These are phyloP conservation scores for Tineola bisselliella DNA, from an alignment of 2,888 invertebrate genomes.

Conservation along the genomic window DNA sequence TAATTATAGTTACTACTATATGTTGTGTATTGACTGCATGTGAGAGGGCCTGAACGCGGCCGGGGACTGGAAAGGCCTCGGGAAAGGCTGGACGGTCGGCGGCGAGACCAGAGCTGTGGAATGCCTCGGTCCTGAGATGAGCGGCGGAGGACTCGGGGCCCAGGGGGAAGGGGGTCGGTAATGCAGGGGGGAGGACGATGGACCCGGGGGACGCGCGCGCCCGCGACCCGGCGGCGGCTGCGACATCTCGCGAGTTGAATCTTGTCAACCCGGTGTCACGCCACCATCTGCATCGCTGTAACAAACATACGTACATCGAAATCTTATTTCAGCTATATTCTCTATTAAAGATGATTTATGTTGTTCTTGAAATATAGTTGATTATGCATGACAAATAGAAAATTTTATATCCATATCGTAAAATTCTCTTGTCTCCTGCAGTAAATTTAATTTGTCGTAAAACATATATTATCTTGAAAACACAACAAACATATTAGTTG, in stretches of 20 bases:
- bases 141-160: constrained; percentile 78
- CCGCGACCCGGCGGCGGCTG: constrained; percentile 63
- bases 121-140: constrained; percentile 71
- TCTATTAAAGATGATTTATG: background rate
- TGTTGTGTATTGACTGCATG: too few relatives aligned
- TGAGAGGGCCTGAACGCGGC: constrained; percentile 54
- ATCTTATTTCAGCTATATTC: background rate
- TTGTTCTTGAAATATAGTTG: background rate
- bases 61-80: constrained; percentile 58
- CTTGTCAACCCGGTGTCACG: constrained; percentile 66
- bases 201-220: constrained; percentile 51
- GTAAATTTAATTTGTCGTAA: background rate
- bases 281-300: constrained; percentile 62
- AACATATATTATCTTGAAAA: background rate
- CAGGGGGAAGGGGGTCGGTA: constrained; percentile 82
- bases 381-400: background rate
- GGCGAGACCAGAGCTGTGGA: constrained; percentile 65
- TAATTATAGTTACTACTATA: too few relatives aligned
- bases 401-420: background rate
- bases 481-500: too few relatives aligned
- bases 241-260: constrained; percentile 62
- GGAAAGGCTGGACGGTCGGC: constrained; percentile 67
- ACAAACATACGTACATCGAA: constrained; percentile 29
- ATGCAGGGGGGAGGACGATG: constrained; percentile 70
- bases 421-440: background rate